phyloP scores from a whole-genome alignment of 2,797 vertebrate species.

The Scolopax bukidnonensis region DNA sequence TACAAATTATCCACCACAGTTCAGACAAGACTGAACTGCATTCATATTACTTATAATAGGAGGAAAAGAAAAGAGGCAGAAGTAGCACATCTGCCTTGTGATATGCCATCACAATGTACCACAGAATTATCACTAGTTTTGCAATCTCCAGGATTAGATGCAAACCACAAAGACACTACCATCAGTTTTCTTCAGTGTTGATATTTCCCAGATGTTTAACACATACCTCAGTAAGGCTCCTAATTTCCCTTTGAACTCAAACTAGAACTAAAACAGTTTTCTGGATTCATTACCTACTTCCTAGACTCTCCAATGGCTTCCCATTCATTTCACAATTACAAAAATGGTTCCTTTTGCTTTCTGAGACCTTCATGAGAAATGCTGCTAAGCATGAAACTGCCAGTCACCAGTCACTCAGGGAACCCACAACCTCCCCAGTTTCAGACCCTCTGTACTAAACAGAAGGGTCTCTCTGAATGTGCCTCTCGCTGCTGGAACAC shows the following conservation, averaged over 20 bases:
- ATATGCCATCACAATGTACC: accelerated
- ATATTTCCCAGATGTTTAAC: background rate
- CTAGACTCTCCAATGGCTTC: background rate
- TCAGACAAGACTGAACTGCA: background rate
- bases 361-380: background rate
- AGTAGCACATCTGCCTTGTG: background rate
- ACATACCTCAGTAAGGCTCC: background rate
- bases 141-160: background rate
- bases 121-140: background rate
- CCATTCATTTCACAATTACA: background rate
- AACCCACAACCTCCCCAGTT: accelerated
- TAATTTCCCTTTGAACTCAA: background rate
- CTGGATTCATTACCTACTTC: background rate
- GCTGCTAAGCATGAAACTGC: background rate
- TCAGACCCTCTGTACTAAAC: background rate
- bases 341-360: background rate
- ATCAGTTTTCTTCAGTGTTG: background rate
- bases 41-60: background rate
- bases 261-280: background rate
- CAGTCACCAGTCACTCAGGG: background rate
- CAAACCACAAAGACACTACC: background rate
- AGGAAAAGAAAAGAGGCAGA: background rate
- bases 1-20: background rate
- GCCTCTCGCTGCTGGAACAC: background rate
- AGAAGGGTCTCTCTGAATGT: background rate